Conservation (phyloP, 1,140 invertebrate genomes). For the Drosophila chauvacae region DNA sequence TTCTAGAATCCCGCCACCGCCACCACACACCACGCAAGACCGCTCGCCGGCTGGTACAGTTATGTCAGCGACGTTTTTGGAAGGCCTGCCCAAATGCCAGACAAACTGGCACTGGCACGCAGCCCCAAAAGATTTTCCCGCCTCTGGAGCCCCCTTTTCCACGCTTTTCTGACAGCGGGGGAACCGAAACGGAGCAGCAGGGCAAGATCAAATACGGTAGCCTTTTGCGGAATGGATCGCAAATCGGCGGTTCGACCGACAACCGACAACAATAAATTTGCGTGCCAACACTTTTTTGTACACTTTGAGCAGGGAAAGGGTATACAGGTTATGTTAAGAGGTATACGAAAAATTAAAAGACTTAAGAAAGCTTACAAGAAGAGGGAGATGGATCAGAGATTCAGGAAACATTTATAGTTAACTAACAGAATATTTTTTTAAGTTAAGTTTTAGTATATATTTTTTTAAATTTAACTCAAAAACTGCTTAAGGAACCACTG, state of each 20-base stretch:
- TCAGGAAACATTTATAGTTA: too few relatives aligned
- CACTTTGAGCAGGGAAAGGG: conserved; percentile 12
- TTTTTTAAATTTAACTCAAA: not conserved
- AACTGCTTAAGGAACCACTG: too few relatives aligned
- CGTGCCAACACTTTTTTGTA: conserved; percentile 73
- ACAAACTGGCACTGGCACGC: conserved; percentile 74
- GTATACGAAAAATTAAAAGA: too few relatives aligned
- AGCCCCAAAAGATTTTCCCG: conserved; percentile 33
- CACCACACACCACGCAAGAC: conserved; percentile 56
- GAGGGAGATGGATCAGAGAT: not conserved
- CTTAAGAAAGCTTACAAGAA: too few relatives aligned
- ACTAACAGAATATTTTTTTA: too few relatives aligned
- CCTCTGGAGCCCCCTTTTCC: not conserved
- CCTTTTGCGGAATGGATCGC: conserved; percentile 73
- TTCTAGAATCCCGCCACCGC: conserved; percentile 38
- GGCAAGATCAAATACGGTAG: conserved; percentile 72
- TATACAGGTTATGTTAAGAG: too few relatives aligned
- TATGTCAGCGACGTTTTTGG: conserved; percentile 80
- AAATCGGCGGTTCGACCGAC: conserved; percentile 49
- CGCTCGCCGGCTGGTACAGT: conserved; percentile 57
- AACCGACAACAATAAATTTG: conserved; percentile 79
- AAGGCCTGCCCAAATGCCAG: conserved; percentile 75
- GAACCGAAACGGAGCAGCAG: conserved; percentile 6
- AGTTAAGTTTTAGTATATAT: too few relatives aligned
- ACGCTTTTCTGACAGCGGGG: conserved; percentile 12